Evolutionary conservation across 2,888 invertebrate species (phyloP), one percentile per base, ranked within the genome.

Genomic region (Drosophila hamatofila): DNA sequence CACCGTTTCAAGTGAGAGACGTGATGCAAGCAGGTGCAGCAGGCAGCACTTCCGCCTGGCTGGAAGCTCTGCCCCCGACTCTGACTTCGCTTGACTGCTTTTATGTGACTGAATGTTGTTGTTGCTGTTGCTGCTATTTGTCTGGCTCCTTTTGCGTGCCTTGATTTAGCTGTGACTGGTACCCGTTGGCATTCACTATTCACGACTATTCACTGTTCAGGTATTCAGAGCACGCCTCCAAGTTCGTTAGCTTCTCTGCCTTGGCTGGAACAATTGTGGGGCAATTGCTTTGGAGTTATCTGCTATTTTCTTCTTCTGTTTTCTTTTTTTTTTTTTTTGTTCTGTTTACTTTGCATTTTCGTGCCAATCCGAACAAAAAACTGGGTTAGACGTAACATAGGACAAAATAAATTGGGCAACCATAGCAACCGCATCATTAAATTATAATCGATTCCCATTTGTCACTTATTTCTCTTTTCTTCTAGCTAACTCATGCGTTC

Each of bases 181-280:
- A 87, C 86, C 83, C 81, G 89, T 72, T 89, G 89, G 86, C 83
- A 87, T 87, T 88, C 88, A 54, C 46, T 33, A 33, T 55, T 39
- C 33, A 66, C 46, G 30, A 44, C 33, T 37, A 58, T 48, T 58
- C 58, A 84, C 25, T 39, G 23, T 37, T 39, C 39, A 35, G 54
- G 18, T 21, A 58, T 48, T 58, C 58, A 85, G 85, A 75, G 62
- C 83, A 83, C 81, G 88, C 72, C 68, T 54, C 70, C 75, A 86
- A 84, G 89, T 84, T 84, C 83, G 84, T 89, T 87, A 81, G 84
- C 87, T 84, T 83, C 71, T 65, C 72, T 23, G 57, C 35, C 35
- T 4, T 14, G 44, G 44, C 44, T 33, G 62, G 39, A 54, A 52
- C 67, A 79, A 67, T 89, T 87, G 80, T 89, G 78, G 80, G 77